Base-by-base conservation (phyloP, 2,888 invertebrate species). In the Oeneis ivallda region DNA sequence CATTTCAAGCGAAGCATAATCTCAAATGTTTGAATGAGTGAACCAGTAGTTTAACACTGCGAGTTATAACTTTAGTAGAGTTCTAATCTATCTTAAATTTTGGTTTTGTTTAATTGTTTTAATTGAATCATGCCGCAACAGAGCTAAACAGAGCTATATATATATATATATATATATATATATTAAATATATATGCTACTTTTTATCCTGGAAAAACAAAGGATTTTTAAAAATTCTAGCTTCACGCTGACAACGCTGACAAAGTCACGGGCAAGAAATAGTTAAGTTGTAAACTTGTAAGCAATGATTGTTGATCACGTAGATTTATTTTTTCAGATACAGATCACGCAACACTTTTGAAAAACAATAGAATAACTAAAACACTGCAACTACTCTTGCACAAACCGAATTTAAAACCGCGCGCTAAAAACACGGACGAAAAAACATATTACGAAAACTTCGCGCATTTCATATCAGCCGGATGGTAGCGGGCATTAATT, bases 401-500 rank as follows among this genome's bases (percentile, higher is more conserved):
- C 41, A 54, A 54, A 56, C 65, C 49, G 60, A 65, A 65, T 65
- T 49, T 60, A 61, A 56, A 65, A 60, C 26, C 49, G 53, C 37
- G 49, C 17, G 47, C 37, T 47, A 64, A 57, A 50, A 65, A 65
- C 15, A 50, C 54, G 37, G 26, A 52, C 41, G 52, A 41, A 65
- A 67, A 71, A 62, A 43, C 54, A 62, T 67, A 37, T 37, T 37
- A 61, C 47, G 65, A 66, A 68, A 70, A 68, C 47, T 68, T 70
- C 60, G 62, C 60, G 66, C 67, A 73, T 69, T 71, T 68, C 62
- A 77, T 81, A 79, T 76, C 70, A 75, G 76, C 80, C 86, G 87
- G 84, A 84, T 79, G 83, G 77, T 76, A 74, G 81, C 74, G 80
- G 83, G 81, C 83, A 82, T 88, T 89, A 89, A 89, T 89, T 90